Conservation (phyloP, 2,888 invertebrate genomes). For the Perizoma affinitatum region DNA sequence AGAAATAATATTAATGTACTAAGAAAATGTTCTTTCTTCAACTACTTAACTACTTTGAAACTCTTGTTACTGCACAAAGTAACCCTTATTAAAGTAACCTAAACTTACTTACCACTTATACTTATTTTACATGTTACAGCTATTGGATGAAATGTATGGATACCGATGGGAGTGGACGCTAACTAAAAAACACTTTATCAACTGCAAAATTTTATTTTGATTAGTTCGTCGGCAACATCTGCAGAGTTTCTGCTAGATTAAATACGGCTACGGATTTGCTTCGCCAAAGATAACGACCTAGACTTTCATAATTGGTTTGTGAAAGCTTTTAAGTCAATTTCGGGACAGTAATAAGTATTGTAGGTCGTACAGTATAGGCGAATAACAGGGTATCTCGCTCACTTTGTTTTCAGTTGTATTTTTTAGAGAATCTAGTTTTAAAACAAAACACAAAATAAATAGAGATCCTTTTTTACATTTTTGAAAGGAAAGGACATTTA, state of each 20-base stretch:
- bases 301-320: conserved; percentile 12
- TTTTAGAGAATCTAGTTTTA: no score
- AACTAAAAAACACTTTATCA: conserved; percentile 15
- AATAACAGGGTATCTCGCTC: no score
- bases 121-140: conserved; percentile 5
- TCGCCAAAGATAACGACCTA: conserved; percentile 11
- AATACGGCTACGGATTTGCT: conserved; percentile 17
- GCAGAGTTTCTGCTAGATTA: conserved; percentile 19
- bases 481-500: no score
- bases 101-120: conserved; percentile 1
- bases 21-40: conserved; percentile 41
- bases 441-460: no score
- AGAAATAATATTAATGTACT: conserved; percentile 30
- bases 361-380: no score
- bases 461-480: not conserved
- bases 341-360: not conserved
- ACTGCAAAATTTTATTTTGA: conserved; percentile 20
- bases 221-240: conserved; percentile 17
- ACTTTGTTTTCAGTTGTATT: no score
- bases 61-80: conserved; percentile 40
- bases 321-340: conserved; percentile 2
- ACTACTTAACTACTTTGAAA: conserved; percentile 42
- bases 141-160: no score
- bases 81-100: conserved; percentile 27
- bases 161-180: not conserved